These are phyloP conservation scores for Apotomis turbidana DNA, from an alignment of 2,888 invertebrate genomes.

Conservation along the genomic window DNA sequence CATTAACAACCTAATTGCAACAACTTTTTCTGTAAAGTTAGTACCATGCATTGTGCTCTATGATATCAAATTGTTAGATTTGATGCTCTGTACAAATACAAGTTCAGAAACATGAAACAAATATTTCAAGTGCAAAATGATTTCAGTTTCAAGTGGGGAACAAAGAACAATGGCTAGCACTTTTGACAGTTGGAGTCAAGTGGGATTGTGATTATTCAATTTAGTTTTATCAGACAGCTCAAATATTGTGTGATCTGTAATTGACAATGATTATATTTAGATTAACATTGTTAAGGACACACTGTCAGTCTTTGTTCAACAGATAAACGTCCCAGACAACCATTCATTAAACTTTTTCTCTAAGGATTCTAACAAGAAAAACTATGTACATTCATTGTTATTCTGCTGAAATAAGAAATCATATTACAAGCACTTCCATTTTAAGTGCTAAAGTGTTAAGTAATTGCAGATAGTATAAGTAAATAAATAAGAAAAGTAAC, in stretches of 20 bases:
- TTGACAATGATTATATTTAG: too few relatives aligned
- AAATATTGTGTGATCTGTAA: too few relatives aligned
- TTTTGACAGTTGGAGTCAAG: not conserved
- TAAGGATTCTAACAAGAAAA: not conserved
- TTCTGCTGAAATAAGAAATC: too few relatives aligned
- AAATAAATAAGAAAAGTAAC: conserved; percentile 52
- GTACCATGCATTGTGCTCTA: too few relatives aligned
- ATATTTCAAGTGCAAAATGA: conserved; percentile 14
- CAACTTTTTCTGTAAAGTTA: too few relatives aligned
- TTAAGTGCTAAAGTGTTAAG: not conserved
- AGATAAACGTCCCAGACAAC: too few relatives aligned
- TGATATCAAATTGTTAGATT: too few relatives aligned
- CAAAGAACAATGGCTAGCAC: conserved; percentile 10
- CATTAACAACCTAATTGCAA: too few relatives aligned
- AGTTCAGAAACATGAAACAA: conserved; percentile 7
- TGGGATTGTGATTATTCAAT: not conserved
- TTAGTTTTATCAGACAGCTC: not conserved
- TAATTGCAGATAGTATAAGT: not conserved
- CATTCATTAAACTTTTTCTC: too few relatives aligned
- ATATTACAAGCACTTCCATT: too few relatives aligned
- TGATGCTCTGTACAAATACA: not conserved
- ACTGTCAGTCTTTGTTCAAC: too few relatives aligned
- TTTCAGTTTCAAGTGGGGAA: conserved; percentile 18
- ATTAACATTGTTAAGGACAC: too few relatives aligned
- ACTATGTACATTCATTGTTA: not conserved